Conservation (phyloP, 2,888 invertebrate species). For the Fragum fragum region DNA sequence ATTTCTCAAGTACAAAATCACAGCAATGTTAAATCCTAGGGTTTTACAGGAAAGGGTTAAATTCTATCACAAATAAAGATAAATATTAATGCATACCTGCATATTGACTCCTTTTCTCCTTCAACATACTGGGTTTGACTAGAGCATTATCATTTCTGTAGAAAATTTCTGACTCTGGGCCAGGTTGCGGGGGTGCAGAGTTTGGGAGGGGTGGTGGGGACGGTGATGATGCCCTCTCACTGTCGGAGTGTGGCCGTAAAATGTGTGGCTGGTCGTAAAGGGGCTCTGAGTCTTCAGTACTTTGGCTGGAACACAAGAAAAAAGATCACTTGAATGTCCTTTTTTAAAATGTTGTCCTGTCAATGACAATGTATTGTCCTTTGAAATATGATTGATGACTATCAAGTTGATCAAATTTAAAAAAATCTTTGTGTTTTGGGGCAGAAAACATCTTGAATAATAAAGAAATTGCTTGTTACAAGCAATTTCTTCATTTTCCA, state of each 20-base stretch:
- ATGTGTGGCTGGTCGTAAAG: conserved; percentile 89
- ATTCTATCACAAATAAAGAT: too few relatives aligned
- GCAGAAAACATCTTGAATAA: too few relatives aligned
- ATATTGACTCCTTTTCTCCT: conserved; percentile 82
- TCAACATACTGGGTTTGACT: conserved; percentile 87
- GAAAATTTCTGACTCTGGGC: conserved; percentile 67
- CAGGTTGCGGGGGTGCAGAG: conserved; percentile 65
- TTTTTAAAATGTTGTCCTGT: too few relatives aligned
- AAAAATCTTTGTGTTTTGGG: too few relatives aligned
- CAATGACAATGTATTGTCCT: too few relatives aligned
- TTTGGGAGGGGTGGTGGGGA: conserved; percentile 86
- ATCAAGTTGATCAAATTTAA: too few relatives aligned
- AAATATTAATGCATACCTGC: conserved; percentile 87
- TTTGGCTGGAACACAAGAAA: conserved; percentile 72
- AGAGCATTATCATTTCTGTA: conserved; percentile 88
- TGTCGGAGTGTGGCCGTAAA: conserved; percentile 77
- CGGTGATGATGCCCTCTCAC: conserved; percentile 82
- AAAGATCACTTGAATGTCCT: not conserved
- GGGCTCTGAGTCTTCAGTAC: conserved; percentile 85
- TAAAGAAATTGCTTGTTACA: too few relatives aligned
- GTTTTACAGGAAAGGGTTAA: too few relatives aligned
- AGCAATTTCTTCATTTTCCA: too few relatives aligned
- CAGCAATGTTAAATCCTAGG: too few relatives aligned
- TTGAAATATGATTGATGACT: too few relatives aligned
- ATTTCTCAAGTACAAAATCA: too few relatives aligned